Evolutionary conservation across 2,797 vertebrate species (phyloP), one percentile per base, ranked within the genome.

Genomic region (Clangula hyemalis): DNA sequence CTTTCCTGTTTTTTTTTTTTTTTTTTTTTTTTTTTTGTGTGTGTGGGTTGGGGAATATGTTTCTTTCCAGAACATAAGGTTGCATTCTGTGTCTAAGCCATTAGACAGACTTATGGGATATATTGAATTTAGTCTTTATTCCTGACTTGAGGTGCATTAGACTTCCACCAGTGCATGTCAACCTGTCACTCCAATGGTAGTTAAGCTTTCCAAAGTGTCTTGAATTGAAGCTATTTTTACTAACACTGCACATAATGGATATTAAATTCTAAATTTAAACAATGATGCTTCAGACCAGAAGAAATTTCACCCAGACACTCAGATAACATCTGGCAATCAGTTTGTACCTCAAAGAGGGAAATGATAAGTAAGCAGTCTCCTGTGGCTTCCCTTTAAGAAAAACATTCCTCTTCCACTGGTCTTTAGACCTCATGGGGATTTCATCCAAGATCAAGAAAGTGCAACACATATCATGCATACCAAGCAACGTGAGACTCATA

Each of bases 221-320:
- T 95, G 89, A 95, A 83, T 83, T 87, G 72, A 88, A 91, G 84
- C 87, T 56, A 74, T 93, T 96, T 94, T 91, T 94, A 49, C 85
- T 95, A 94, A 96, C 85, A 68, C 60, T 92, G 73, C 73, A 81
- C 78, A 96, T 96, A 96, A 95, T 96, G 73, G 70, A 39, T 93
- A 94, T 91, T 91, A 95, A 89, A 87, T 95, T 90, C 93, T 94
- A 96, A 96, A 97, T 51, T 91, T 92, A 97, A 95, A 84, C 64
- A 89, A 70, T 25, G 24, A 10, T 87, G 74, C 66, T 96, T 97
- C 85, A 93, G 65, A 89, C 53, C 62, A 72, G 60, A 94, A 73
- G 49, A 79, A 88, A 95, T 93, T 97, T 70, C 43, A 77, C n/a
- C 47, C 82, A 94, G 85, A 41, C 27, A 84, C n/a, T 94, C 39